Percentiles rank a stretch among this genome's conserved stretches.
phyloP scores from a whole-genome alignment of 2,888 invertebrate species.

The Notocelia uddmanniana region DNA sequence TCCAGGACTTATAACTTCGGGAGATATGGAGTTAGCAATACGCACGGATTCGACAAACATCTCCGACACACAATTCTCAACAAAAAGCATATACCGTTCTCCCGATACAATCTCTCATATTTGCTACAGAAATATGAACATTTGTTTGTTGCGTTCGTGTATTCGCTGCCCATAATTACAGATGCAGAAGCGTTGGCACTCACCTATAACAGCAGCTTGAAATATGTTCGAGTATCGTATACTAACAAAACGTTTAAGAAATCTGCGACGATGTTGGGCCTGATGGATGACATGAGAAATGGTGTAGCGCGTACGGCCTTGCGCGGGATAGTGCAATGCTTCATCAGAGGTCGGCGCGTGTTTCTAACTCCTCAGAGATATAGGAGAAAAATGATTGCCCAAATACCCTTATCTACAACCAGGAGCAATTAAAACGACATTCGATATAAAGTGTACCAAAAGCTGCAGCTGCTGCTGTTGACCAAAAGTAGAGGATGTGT shows the following conservation, averaged over 20 bases:
- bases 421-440: too few species aligned
- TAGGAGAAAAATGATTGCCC: neutral
- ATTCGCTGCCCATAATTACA: neutral
- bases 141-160: conserved; percentile 5
- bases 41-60: neutral
- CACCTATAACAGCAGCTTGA: conserved; percentile 5
- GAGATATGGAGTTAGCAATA: neutral
- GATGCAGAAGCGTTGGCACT: neutral
- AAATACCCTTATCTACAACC: neutral
- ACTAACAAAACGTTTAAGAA: neutral
- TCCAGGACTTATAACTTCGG: conserved; percentile 31
- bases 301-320: conserved; percentile 2
- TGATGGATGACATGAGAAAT: conserved; percentile 4
- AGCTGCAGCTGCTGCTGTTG: too few species aligned
- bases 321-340: conserved; percentile 27
- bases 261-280: conserved; percentile 9
- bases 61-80: neutral
- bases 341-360: conserved; percentile 11
- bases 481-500: too few species aligned
- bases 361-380: conserved; percentile 1
- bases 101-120: conserved; percentile 6
- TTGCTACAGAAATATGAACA: conserved; percentile 8
- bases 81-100: neutral
- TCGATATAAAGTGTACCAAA: too few species aligned
- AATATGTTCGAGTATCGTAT: conserved; percentile 8